These are phyloP conservation scores for Seladonia tumulorum DNA, from an alignment of 2,888 invertebrate genomes.

Conservation along the genomic window DNA sequence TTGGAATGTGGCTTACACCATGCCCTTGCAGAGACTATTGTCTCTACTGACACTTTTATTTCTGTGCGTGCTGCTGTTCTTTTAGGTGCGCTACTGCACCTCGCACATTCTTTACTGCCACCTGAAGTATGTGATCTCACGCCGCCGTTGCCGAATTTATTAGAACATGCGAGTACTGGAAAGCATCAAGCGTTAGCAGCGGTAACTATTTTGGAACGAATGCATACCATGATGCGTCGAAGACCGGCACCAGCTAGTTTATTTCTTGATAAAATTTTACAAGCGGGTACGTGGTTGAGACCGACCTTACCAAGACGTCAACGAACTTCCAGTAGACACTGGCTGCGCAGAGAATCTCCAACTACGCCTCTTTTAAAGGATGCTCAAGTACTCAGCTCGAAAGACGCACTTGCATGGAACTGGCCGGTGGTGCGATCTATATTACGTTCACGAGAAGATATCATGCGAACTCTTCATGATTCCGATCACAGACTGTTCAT, in stretches of 20 bases:
- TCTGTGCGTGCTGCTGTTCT: constrained; percentile 96
- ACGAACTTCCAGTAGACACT: constrained; percentile 76
- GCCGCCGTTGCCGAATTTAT: constrained; percentile 92
- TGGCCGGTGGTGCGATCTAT: constrained; percentile 93
- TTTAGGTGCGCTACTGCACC: constrained; percentile 93
- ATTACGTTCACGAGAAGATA: constrained; percentile 85
- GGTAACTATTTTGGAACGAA: constrained; percentile 91
- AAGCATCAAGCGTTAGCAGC: constrained; percentile 93
- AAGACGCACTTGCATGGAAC: constrained; percentile 95
- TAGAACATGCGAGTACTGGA: constrained; percentile 92
- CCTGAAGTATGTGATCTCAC: constrained; percentile 93
- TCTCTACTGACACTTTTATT: constrained; percentile 94
- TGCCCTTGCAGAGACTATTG: constrained; percentile 96
- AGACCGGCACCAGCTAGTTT: constrained; percentile 93
- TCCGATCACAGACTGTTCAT: constrained; percentile 88
- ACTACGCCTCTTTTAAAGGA: constrained; percentile 87
- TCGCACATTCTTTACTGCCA: constrained; percentile 94
- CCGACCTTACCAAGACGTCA: constrained; percentile 77
- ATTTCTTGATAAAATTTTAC: constrained; percentile 92
- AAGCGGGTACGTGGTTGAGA: constrained; percentile 80
- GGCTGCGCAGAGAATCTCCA: constrained; percentile 81
- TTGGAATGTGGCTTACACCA: constrained; percentile 94
- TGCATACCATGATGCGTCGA: constrained; percentile 92
- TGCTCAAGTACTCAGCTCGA: constrained; percentile 91
- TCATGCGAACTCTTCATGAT: constrained; percentile 88